Conservation (phyloP, 2,113 vertebrate genomes). For the Clarias gariepinus region DNA sequence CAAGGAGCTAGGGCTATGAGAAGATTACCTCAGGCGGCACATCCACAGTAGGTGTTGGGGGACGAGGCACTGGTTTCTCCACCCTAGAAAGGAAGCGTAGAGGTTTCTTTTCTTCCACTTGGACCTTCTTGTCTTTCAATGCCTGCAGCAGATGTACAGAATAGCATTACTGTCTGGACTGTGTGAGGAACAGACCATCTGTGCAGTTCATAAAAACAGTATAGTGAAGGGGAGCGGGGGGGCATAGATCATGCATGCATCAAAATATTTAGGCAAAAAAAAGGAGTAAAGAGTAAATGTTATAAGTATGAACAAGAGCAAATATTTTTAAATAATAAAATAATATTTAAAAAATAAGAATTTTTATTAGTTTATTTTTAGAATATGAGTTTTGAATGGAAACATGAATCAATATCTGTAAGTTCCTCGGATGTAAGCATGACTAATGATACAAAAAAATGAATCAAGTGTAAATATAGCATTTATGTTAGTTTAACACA, state of each 20-base stretch:
- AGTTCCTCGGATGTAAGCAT: not conserved
- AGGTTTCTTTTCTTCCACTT: constrained; percentile 63
- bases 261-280: not conserved
- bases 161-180: not conserved
- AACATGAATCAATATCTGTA: not conserved
- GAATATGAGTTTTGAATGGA: not conserved
- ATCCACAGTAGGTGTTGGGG: constrained; percentile 78
- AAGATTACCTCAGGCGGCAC: constrained; percentile 74
- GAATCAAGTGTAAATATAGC: not conserved
- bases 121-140: constrained; percentile 70
- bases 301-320: not conserved
- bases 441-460: not conserved
- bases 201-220: not conserved
- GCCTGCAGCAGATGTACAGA: constrained; percentile 64
- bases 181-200: not conserved
- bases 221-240: not conserved
- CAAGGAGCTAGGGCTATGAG: not conserved
- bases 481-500: not conserved
- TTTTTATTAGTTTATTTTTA: too few relatives aligned
- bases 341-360: too few relatives aligned
- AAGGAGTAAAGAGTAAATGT: not conserved
- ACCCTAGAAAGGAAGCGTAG: constrained; percentile 70
- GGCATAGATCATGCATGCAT: not conserved
- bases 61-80: constrained; percentile 71
- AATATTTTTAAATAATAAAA: not conserved